These are phyloP conservation scores for Caenorhabditis sp. DNA, from an alignment of 2,888 invertebrate genomes.

Conservation along the genomic window DNA sequence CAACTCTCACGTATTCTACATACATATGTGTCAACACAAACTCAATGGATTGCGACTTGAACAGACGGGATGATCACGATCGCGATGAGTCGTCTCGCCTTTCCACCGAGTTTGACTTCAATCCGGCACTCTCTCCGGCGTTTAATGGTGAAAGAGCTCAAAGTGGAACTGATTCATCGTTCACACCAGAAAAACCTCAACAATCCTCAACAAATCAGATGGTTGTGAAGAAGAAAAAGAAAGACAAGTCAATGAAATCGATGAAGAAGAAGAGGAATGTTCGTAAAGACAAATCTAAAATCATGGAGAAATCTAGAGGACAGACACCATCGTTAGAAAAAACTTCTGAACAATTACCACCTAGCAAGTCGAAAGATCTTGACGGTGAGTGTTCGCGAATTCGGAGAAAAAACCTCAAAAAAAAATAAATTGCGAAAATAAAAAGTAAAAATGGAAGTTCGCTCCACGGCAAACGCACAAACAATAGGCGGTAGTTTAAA, in stretches of 20 bases:
- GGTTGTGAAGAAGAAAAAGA: background rate
- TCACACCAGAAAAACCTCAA: background rate
- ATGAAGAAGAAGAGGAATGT: background rate
- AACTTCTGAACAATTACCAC: too few species aligned
- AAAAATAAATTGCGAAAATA: background rate
- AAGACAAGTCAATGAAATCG: background rate
- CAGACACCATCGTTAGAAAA: too few species aligned
- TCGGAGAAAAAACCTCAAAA: background rate
- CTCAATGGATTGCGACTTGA: background rate
- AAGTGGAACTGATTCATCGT: background rate
- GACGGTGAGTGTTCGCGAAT: background rate
- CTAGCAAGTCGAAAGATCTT: background rate
- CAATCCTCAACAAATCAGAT: background rate
- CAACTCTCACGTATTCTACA: background rate
- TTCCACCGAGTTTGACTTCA: background rate
- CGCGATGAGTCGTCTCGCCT: background rate
- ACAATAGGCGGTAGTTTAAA: background rate
- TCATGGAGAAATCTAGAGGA: background rate
- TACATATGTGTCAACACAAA: background rate
- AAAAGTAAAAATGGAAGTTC: background rate
- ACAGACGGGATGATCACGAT: background rate
- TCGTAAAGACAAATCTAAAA: background rate
- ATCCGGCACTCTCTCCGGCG: conserved; percentile 4
- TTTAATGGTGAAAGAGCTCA: background rate
- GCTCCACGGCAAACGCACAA: background rate